Conservation (phyloP, 2,113 vertebrate genomes). For the Nothoprocta perdicaria region DNA sequence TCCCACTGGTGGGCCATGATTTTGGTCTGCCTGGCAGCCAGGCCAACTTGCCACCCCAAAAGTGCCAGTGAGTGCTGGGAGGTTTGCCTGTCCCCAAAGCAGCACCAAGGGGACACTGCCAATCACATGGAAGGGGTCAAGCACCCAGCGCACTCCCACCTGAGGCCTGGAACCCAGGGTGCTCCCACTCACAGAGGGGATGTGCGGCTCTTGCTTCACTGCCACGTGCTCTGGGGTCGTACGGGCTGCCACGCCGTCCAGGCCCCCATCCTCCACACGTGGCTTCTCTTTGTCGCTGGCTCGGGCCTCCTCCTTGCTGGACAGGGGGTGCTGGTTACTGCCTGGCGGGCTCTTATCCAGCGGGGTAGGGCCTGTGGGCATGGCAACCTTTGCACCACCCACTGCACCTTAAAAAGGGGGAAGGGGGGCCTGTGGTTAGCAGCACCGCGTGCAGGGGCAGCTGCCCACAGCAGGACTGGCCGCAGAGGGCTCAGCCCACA, state of each 20-base stretch:
- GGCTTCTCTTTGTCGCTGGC: conserved; percentile 89
- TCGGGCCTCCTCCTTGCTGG: conserved; percentile 90
- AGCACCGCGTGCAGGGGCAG: conserved; percentile 38
- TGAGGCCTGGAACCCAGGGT: not conserved
- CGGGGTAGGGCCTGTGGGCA: conserved; percentile 91
- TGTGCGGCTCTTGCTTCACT: conserved; percentile 88
- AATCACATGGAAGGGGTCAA: not conserved
- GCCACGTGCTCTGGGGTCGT: conserved; percentile 85
- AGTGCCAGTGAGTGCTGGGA: not conserved
- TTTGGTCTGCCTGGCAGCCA: not conserved
- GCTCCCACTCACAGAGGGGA: conserved; percentile 82
- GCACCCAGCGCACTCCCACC: not conserved
- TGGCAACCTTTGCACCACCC: conserved; percentile 98
- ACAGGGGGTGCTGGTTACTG: conserved; percentile 89
- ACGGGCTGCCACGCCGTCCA: conserved; percentile 86
- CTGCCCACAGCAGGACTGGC: not conserved
- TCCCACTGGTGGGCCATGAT: not conserved
- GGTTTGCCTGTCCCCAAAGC: not conserved
- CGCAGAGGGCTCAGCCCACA: not conserved
- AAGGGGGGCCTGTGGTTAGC: conserved; percentile 91
- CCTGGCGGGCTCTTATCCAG: conserved; percentile 90
- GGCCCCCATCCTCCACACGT: conserved; percentile 82
- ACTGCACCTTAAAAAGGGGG: conserved; percentile 99
- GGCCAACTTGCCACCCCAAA: not conserved
- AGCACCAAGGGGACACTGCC: not conserved